Conservation (phyloP, 2,888 invertebrate species). For the Drosophila incognita region DNA sequence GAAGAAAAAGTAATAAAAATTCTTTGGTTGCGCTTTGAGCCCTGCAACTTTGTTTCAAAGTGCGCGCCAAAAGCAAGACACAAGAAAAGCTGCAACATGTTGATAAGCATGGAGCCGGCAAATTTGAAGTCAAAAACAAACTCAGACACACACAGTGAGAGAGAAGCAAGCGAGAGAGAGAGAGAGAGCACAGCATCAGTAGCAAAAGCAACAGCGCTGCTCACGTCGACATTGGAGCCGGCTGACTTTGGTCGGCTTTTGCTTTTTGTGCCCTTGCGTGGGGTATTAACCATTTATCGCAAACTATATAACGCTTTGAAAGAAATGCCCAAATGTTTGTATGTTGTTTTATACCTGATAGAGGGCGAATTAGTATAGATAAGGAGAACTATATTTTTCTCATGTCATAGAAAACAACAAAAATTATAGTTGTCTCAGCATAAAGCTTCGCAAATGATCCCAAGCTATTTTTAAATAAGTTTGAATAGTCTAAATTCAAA, state of each 20-base stretch:
- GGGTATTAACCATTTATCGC: neutral
- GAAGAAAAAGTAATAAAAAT: neutral
- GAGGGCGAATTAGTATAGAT: neutral
- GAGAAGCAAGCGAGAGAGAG: slow-evolving; percentile 9
- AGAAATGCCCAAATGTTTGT: neutral
- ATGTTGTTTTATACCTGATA: no score
- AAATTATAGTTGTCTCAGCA: neutral
- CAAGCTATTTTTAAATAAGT: neutral
- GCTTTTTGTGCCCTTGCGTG: slow-evolving; percentile 50
- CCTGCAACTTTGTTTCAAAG: slow-evolving; percentile 46
- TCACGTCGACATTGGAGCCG: slow-evolving; percentile 54
- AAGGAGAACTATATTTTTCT: neutral
- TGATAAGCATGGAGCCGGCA: slow-evolving; percentile 54
- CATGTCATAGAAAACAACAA: neutral
- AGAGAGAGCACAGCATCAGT: slow-evolving; percentile 47
- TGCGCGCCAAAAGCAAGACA: slow-evolving; percentile 45
- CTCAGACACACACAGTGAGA: slow-evolving; percentile 17
- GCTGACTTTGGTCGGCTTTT: slow-evolving; percentile 55
- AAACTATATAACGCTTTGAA: neutral
- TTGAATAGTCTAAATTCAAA: neutral
- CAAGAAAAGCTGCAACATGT: slow-evolving; percentile 50
- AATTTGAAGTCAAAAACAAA: slow-evolving; percentile 45
- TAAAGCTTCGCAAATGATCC: neutral
- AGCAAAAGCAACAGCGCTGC: slow-evolving; percentile 37
- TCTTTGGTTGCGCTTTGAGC: slow-evolving; percentile 26